A percentile compares a stretch with the other conserved stretches of the same genome.
Conservation (phyloP, 1,140 invertebrate species). For the Tetramorium parvispinum region DNA sequence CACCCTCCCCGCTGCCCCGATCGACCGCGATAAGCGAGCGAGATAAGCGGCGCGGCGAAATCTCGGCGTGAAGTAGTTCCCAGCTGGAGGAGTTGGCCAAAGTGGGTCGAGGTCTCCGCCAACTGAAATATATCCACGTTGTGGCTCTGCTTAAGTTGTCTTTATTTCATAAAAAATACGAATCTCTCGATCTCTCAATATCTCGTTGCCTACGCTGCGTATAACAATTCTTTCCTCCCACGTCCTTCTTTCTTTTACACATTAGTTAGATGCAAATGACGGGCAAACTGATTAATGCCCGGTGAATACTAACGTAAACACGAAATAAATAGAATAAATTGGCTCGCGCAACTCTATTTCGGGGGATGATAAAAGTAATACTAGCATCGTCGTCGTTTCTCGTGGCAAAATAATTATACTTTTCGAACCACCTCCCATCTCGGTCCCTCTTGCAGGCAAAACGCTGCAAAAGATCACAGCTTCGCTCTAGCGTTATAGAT, state of each 20-base stretch:
- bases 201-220: conserved; percentile 74
- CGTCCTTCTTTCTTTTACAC: conserved; percentile 60
- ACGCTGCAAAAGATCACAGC: conserved; percentile 36
- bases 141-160: conserved; percentile 66
- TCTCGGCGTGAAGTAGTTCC: neutral
- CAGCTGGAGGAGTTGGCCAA: neutral
- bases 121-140: neutral
- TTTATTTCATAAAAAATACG: conserved; percentile 81
- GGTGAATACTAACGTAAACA: conserved; percentile 28
- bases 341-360: conserved; percentile 34
- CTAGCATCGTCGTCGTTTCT: conserved; percentile 12
- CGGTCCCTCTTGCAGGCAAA: neutral
- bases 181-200: conserved; percentile 74
- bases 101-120: neutral
- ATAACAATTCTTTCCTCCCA: conserved; percentile 72
- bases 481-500: neutral
- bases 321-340: conserved; percentile 66
- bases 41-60: neutral
- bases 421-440: neutral
- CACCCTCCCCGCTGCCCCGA: neutral
- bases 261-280: conserved; percentile 58
- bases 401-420: neutral
- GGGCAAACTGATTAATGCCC: conserved; percentile 38
- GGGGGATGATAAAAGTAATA: conserved; percentile 9
- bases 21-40: neutral